Percentiles rank a stretch among this genome's conserved stretches.
Conservation (phyloP, 2,113 vertebrate genomes). For the Turnix velox region DNA sequence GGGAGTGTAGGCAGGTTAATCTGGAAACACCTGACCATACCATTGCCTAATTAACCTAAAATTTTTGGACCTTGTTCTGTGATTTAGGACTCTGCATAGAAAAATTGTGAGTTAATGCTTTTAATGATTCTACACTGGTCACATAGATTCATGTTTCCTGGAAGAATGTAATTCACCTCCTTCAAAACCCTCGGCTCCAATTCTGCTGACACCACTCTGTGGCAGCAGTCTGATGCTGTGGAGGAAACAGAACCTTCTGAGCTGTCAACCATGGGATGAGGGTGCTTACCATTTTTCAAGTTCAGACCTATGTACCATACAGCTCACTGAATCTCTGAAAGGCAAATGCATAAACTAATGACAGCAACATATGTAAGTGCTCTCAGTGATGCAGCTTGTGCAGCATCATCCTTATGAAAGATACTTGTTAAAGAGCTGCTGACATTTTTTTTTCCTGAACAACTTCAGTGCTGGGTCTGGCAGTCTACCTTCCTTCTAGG, state of each 20-base stretch:
- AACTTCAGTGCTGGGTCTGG: background rate
- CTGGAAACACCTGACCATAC: background rate
- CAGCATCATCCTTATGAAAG: background rate
- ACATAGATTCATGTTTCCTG: rapidly evolving
- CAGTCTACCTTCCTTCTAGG: background rate
- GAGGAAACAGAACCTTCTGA: rapidly evolving
- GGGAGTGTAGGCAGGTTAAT: background rate
- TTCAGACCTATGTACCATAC: background rate
- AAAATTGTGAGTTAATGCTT: background rate
- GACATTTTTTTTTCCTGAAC: background rate
- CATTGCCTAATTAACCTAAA: background rate
- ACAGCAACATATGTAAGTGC: background rate
- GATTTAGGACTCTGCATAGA: background rate
- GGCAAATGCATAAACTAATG: background rate
- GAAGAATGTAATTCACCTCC: rapidly evolving
- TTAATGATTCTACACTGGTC: background rate
- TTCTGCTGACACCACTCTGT: background rate
- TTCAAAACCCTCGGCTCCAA: background rate
- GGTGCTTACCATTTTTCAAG: background rate
- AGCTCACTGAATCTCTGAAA: background rate
- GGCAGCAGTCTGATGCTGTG: rapidly evolving
- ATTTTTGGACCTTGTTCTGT: background rate
- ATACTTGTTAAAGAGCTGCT: conserved; percentile 39
- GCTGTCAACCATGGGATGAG: background rate
- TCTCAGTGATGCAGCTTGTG: background rate